Base-by-base conservation (phyloP, 1,140 invertebrate genomes). In the Helicoverpa zea region DNA sequence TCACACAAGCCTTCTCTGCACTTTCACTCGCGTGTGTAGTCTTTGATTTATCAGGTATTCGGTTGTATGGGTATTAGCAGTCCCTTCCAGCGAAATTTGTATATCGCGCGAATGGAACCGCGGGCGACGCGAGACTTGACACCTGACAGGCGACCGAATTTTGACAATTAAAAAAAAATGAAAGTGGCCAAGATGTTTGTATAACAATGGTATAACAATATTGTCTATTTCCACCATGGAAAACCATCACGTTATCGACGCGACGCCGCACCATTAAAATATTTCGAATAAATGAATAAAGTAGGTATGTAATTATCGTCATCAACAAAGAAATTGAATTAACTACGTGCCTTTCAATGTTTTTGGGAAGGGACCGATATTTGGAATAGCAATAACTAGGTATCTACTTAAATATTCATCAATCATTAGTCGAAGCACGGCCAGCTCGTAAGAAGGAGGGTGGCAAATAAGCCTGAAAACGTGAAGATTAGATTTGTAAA, bases 241-340 rank as follows among this genome's bases (percentile, higher is more conserved):
- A 23, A 64, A 7, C 7, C 3, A 23, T 14, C 30, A 16, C 14
- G 2, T 9, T 3, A 64, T 10, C 43, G 47, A 18, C 2, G 2
- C 2, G 2, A 16, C 9, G 13, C 23, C 23, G 23, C 2, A 64
- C 2, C 35, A 66, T 66, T 66, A 3, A 66, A 66, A 47, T 66
- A 66, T 66, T 66, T 35, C 9, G 35, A 35, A 58, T 23, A 18
- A 10, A 9, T 16, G 63, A 14, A 14, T 43, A 43, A 58, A 2
- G 23, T 23, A 23, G 23, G 23, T 23, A 43, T 30, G 61, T 18
- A 47, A 66, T 43, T 12, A 18, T 9, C 13, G 23, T 9, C 3
- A 43, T 35, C 30, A 35, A 9, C 3, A 66, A 47, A 66, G 63
- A 47, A 66, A 47, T 47, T 66, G 35, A 66, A 66, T 66, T 66